Percentiles rank a stretch among this genome's conserved stretches.
Evolutionary conservation across 2,888 invertebrate species (phyloP).

Genomic region (Dendrolimus pini): DNA sequence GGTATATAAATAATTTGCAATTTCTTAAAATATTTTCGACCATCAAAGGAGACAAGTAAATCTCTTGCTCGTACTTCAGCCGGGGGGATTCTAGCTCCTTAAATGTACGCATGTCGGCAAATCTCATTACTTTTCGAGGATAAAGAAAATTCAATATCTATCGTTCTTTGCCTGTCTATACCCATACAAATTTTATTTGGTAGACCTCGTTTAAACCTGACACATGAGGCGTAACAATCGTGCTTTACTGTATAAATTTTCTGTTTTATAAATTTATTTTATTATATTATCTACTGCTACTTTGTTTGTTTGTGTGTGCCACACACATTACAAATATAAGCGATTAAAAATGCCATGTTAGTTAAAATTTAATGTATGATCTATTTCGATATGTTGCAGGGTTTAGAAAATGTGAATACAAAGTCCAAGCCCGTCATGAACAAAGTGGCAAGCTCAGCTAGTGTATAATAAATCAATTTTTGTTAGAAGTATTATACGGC

Average conservation of each 20-base stretch:
- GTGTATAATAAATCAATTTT: conserved; percentile 36
- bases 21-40: conserved; percentile 23
- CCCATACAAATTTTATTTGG: conserved; percentile 42
- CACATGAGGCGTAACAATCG: not conserved
- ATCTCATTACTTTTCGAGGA: conserved; percentile 60
- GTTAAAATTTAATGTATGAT: too few species aligned
- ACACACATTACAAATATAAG: too few species aligned
- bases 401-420: too few species aligned
- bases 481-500: conserved; percentile 26
- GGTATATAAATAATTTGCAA: not conserved
- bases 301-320: too few species aligned
- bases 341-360: too few species aligned
- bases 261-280: not conserved
- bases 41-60: conserved; percentile 47
- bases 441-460: too few species aligned
- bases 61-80: conserved; percentile 31
- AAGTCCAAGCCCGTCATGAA: too few species aligned
- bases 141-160: conserved; percentile 61
- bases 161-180: conserved; percentile 42
- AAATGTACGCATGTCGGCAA: conserved; percentile 54
- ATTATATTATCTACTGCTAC: too few species aligned
- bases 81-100: conserved; percentile 35
- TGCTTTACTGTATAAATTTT: not conserved
- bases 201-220: conserved; percentile 27
- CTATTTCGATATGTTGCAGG: too few species aligned